These are phyloP conservation scores for Calliphora vomitoria DNA, from an alignment of 2,888 invertebrate species.

Conservation along the genomic window DNA sequence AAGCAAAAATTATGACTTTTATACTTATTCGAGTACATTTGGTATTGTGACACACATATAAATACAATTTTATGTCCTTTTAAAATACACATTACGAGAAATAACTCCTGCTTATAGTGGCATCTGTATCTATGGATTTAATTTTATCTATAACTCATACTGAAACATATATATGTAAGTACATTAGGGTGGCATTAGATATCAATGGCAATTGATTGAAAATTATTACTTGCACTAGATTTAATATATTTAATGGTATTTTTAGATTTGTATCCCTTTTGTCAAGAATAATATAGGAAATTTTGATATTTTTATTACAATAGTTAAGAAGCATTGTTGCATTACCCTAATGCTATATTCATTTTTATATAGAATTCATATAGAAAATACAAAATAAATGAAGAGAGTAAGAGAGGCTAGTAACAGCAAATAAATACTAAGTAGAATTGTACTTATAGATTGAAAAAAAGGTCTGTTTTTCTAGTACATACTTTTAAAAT, in stretches of 20 bases:
- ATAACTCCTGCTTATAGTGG: conserved; percentile 40
- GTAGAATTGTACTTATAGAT: conserved; percentile 41
- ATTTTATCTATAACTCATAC: conserved; percentile 43
- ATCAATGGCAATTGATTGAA: neutral
- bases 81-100: conserved; percentile 2
- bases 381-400: conserved; percentile 30
- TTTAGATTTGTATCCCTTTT: too few species aligned
- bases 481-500: neutral
- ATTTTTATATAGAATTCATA: neutral
- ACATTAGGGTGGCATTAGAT: conserved; percentile 44
- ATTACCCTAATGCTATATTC: neutral
- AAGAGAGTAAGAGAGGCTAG: neutral
- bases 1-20: conserved; percentile 19
- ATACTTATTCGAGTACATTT: neutral
- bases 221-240: neutral
- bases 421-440: conserved; percentile 2
- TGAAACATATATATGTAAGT: neutral
- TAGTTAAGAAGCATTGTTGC: too few species aligned
- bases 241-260: neutral
- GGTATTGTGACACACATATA: conserved; percentile 1
- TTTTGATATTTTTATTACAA: too few species aligned
- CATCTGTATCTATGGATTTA: conserved; percentile 39
- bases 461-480: conserved; percentile 28
- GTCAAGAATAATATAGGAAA: too few species aligned
- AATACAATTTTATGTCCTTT: conserved; percentile 39